Evolutionary conservation across 2,797 vertebrate species (phyloP), one percentile per base, ranked within the genome.

Genomic region (Chrosomus eos): DNA sequence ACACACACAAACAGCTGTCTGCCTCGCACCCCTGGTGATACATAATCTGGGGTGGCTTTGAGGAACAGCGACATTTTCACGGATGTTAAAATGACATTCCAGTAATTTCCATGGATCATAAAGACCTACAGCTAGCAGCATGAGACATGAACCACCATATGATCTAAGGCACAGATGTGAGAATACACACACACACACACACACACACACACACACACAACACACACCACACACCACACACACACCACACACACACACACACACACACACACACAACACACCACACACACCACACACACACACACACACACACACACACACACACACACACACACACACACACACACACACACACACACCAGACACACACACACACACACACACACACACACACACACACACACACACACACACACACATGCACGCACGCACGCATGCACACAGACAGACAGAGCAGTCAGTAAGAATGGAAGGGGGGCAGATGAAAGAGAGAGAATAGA

Each of bases 31-130:
- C 81, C 76, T 68, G 71, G 85, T 85, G 80, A 87, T 84, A 81
- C 67, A 88, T 86, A 84, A 88, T 87, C 86, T 53, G 55, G 55
- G 71, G 75, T 79, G 66, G 72, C 85, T 89, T 89, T 89, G 83
- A 87, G 87, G 71, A 87, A 82, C 79, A 45, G 79, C 19, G 75
- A 83, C 80, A 81, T 85, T 88, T 86, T 86, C 87, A 88, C 77
- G 87, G 88, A 87, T 88, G 88, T 88, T 88, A 88, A 85, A 88
- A 85, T 87, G 51, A 87, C 88, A 88, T 89, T 89, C 88, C 88
- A 85, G 83, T 84, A 64, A 89, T 89, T 89, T 89, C 74, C 87
- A 89, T 83, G 87, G 87, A 79, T 86, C 86, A 85, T 89, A 89
- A 88, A 86, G 87, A 87, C 81, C 84, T 86, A 75, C 70, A 87